These are phyloP conservation scores for Koerneria pararmatus DNA, from an alignment of 2,888 invertebrate species.

Conservation along the genomic window DNA sequence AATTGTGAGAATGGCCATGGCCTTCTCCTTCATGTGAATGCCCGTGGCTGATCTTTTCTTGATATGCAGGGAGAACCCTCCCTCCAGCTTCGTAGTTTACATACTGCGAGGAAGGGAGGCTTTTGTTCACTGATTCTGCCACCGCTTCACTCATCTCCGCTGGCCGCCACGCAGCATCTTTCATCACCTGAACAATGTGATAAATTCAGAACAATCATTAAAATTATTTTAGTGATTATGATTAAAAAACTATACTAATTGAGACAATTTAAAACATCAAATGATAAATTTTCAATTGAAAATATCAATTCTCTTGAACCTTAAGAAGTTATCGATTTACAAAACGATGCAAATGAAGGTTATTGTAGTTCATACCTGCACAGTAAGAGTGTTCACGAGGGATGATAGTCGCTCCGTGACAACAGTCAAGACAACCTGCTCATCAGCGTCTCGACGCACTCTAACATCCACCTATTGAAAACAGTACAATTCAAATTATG, in stretches of 20 bases:
- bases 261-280: neutral
- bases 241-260: neutral
- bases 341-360: too few relatives aligned
- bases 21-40: conserved; percentile 24
- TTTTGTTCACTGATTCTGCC: conserved; percentile 15
- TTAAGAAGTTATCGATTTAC: too few relatives aligned
- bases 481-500: too few relatives aligned
- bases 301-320: too few relatives aligned
- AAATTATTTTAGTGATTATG: neutral
- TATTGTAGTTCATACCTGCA: conserved; percentile 64
- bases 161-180: conserved; percentile 41
- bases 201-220: too few relatives aligned
- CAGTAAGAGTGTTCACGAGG: conserved; percentile 66
- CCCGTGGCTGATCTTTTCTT: conserved; percentile 28
- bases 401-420: conserved; percentile 67
- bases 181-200: conserved; percentile 36
- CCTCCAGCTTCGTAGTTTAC: conserved; percentile 22
- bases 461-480: conserved; percentile 67
- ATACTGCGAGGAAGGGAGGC: conserved; percentile 30
- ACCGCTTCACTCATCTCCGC: conserved; percentile 29
- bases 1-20: conserved; percentile 28
- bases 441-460: conserved; percentile 68
- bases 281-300: too few relatives aligned
- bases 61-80: conserved; percentile 29
- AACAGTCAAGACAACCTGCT: conserved; percentile 67